Percentiles rank a stretch among this genome's conserved stretches.
These are phyloP conservation scores for Lasioglossum villosulum DNA, from an alignment of 2,888 invertebrate species.

Conservation along the genomic window DNA sequence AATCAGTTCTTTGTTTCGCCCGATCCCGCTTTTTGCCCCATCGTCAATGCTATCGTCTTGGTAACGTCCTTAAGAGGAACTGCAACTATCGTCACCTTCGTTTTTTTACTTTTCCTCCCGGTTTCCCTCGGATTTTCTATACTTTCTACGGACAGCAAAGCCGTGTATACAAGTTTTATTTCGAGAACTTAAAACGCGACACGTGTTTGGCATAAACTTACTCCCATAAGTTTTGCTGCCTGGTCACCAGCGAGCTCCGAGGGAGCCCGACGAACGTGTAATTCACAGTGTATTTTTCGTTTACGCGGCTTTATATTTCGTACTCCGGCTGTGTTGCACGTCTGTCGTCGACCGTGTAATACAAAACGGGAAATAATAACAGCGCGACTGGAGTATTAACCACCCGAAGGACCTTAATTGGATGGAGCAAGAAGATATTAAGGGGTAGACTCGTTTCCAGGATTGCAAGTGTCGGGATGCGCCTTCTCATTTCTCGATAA, in stretches of 20 bases:
- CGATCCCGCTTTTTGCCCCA: slow-evolving; percentile 10
- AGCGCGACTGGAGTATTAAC: slow-evolving; percentile 1
- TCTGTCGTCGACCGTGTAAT: background rate
- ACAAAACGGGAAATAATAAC: background rate
- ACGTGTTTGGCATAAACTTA: slow-evolving; percentile 22
- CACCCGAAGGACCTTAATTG: background rate
- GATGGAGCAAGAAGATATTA: background rate
- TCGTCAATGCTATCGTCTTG: slow-evolving; percentile 9
- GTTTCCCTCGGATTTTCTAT: slow-evolving; percentile 6
- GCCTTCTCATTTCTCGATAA: no score
- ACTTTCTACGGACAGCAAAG: background rate
- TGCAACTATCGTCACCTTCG: background rate
- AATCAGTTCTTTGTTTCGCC: slow-evolving; percentile 29
- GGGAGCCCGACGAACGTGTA: background rate
- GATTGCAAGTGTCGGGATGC: no score
- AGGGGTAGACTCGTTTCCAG: no score
- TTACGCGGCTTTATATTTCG: background rate
- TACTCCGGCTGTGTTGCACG: background rate
- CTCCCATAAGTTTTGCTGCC: slow-evolving; percentile 11
- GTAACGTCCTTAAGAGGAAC: slow-evolving; percentile 8
- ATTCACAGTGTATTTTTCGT: slow-evolving; percentile 5
- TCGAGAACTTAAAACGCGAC: slow-evolving; percentile 17
- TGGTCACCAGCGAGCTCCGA: background rate
- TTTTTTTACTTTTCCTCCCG: slow-evolving; percentile 9
- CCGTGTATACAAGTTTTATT: slow-evolving; percentile 24